phyloP scores from a whole-genome alignment of 2,113 vertebrate species.

The Tychaedon coryphoeus region DNA sequence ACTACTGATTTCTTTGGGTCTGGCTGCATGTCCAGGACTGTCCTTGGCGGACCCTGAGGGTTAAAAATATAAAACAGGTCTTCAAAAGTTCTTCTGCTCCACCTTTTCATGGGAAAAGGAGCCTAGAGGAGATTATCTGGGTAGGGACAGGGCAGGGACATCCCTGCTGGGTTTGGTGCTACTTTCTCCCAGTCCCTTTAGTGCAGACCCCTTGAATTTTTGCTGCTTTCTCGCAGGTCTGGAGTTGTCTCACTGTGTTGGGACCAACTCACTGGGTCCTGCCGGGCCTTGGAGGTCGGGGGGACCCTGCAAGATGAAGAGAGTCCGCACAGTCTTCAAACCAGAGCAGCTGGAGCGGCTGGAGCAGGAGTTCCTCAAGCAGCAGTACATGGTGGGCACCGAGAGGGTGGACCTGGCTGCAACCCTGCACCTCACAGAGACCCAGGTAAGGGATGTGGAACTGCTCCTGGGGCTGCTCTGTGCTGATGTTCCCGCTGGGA shows the following conservation, averaged over 20 bases:
- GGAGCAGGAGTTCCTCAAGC: constrained; percentile 77
- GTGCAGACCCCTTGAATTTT: background rate
- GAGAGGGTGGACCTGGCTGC: constrained; percentile 76
- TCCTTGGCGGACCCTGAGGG: background rate
- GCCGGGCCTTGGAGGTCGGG: constrained; percentile 9
- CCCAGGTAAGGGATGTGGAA: constrained; percentile 63
- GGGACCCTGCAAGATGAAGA: constrained; percentile 67
- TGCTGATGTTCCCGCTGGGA: background rate
- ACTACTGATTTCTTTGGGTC: background rate
- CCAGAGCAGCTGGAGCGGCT: constrained; percentile 77
- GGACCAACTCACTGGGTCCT: background rate
- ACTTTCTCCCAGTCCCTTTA: background rate
- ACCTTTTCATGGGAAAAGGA: background rate
- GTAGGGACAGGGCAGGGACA: background rate
- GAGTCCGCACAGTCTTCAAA: constrained; percentile 76
- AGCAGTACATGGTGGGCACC: constrained; percentile 80
- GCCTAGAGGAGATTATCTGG: background rate
- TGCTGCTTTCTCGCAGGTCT: constrained; percentile 37
- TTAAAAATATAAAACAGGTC: background rate
- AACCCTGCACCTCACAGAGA: constrained; percentile 74
- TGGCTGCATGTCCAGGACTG: background rate
- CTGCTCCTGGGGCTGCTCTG: background rate
- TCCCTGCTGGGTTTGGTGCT: background rate
- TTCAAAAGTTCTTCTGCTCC: background rate
- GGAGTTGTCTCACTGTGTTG: constrained; percentile 30